These are phyloP conservation scores for Miltochrista miniata DNA, from an alignment of 2,888 invertebrate genomes.

Conservation along the genomic window DNA sequence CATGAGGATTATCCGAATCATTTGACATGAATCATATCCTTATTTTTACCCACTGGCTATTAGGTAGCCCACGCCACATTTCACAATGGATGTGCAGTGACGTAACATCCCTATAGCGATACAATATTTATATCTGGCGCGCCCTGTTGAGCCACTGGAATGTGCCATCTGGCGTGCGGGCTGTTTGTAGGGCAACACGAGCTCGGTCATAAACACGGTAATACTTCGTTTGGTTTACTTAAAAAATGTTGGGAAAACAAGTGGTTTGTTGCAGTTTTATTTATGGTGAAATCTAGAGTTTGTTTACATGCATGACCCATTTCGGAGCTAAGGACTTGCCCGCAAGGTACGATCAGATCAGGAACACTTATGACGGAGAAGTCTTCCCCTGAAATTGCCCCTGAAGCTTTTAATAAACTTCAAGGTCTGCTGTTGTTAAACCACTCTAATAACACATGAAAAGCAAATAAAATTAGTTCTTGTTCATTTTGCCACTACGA, in stretches of 20 bases:
- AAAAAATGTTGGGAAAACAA: background rate
- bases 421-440: too few relatives aligned
- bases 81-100: constrained; percentile 29
- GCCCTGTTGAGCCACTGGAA: constrained; percentile 38
- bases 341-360: too few relatives aligned
- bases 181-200: constrained; percentile 32
- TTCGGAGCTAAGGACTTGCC: too few relatives aligned
- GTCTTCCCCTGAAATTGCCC: too few relatives aligned
- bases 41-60: background rate
- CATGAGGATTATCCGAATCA: background rate
- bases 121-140: constrained; percentile 43
- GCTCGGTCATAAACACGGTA: background rate
- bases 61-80: constrained; percentile 4
- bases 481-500: too few relatives aligned
- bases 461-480: too few relatives aligned
- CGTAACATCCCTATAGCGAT: constrained; percentile 40
- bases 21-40: background rate
- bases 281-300: too few relatives aligned
- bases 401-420: too few relatives aligned
- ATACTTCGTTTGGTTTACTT: background rate
- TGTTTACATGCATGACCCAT: too few relatives aligned
- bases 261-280: too few relatives aligned
- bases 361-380: too few relatives aligned
- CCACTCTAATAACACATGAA: too few relatives aligned
- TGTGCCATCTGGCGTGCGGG: constrained; percentile 38